Base-by-base conservation (phyloP, 2,113 vertebrate species). In the Taxidea taxus region DNA sequence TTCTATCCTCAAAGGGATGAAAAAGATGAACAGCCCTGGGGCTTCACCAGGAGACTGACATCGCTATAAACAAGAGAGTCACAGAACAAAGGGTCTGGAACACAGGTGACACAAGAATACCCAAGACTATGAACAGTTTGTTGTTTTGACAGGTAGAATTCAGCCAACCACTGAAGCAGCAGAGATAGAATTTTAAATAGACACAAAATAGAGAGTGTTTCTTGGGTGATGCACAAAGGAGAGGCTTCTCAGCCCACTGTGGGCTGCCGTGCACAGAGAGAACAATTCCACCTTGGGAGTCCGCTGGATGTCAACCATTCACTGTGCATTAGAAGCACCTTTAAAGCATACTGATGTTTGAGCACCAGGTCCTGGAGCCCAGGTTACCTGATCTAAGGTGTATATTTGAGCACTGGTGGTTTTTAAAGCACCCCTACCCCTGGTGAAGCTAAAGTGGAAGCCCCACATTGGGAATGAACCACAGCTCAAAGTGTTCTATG, bases 101-200 rank as follows among this genome's bases (percentile, higher is more conserved):
- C 62, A 16, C 84, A 74, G 56, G 47, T 34, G 80, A 92, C 9
- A 16, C 3, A 12, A 94, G 91, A 80, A 68, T 42, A 70, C 34
- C 44, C 39, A 44, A 86, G 87, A 82, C 47, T 47, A 7, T 1
- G 29, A 66, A 44, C 47, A 7, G 5, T 21, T 94, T 7, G 2
- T 83, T 87, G 62, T 88, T 91, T 88, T 95, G 70, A 93, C n/a
- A 88, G 78, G 20, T 16, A 91, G 51, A 92, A 84, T 47, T 34
- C 74, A 90, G 78, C 20, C 80, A 74, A 27, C 58, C 11, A 20
- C 37, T 14, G 47, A 92, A 90, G 68, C 44, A 86, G 51, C 70
- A 89, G 87, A 95, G 47, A 49, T 2, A 68, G 84, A 66, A 75
- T 83, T 87, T 90, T 58, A 86, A 91, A 31, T 7, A 78, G 94